Evolutionary conservation across 2,113 vertebrate species (phyloP), one percentile per base, ranked within the genome.

Genomic region (Ciconia boyciana): DNA sequence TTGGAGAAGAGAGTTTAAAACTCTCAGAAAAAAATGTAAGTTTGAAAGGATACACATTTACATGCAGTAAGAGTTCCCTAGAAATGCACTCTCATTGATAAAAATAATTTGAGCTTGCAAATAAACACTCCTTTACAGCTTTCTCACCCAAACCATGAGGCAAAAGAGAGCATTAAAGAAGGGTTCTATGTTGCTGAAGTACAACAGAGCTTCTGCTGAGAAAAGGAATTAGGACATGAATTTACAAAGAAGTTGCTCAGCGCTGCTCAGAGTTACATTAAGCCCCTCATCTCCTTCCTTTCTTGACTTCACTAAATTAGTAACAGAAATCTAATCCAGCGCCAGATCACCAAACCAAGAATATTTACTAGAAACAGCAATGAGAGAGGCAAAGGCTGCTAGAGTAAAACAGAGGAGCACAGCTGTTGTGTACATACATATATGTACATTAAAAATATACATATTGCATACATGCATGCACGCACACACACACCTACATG

Each of bases 401-500:
- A 31, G 22, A 74, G 20, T 24, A 44, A 64, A 76, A 60, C 0
- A 72, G 11, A 70, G 9, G 11, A 87, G 19, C 17, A n/a, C 8
- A 75, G 48, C 19, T 78, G 4, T n/a, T 74, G 82, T 1, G 1
- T 5, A 52, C 4, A 0, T 17, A 54, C 4, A 13, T 24, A 32
- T 16, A 26, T 4, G 3, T 20, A 14, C 36, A 70, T 21, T 44
- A 34, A 74, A 72, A 61, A 61, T 21, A n/a, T 12, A 24, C 19
- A n/a, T 49, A 55, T 5, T 75, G 21, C 14, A 52, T 16, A 39
- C 36, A 55, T 9, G 5, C 7, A 5, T 31, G 15, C 9, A 15
- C 44, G 18, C 44, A 46, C 39, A n/a, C 39, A n/a, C 8, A 44
- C 0, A 0, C 8, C 31, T 60, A 22, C 9, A 31, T 0, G 4